A percentile compares a stretch with the other conserved stretches of the same genome.
Evolutionary conservation across 1,140 invertebrate genomes (phyloP).

Genomic region (Bombus haemorrhoidalis): DNA sequence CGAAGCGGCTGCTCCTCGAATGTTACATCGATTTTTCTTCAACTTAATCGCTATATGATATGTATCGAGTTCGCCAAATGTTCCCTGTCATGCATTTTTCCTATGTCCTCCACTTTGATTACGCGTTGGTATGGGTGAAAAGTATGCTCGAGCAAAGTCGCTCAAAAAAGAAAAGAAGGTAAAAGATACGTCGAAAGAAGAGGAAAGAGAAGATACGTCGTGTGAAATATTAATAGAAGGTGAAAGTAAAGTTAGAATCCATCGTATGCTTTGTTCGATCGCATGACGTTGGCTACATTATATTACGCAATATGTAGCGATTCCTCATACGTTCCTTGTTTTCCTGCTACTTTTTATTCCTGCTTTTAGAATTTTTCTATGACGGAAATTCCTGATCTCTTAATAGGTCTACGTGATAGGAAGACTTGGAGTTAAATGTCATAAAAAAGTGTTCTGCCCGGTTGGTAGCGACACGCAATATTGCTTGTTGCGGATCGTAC

Average conservation of each 20-base stretch:
- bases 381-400: background rate
- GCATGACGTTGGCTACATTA: background rate
- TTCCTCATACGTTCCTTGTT: background rate
- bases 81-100: background rate
- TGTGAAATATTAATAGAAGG: background rate
- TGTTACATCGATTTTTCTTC: slow-evolving; percentile 31
- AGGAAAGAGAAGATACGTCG: background rate
- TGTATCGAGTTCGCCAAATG: slow-evolving; percentile 35
- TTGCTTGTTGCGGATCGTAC: background rate
- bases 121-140: slow-evolving; percentile 7
- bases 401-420: background rate
- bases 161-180: background rate
- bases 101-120: background rate
- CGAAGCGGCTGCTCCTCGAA: slow-evolving; percentile 13
- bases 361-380: no score
- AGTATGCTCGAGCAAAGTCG: slow-evolving; percentile 33
- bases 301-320: background rate
- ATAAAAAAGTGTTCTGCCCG: background rate
- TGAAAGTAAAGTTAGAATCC: background rate
- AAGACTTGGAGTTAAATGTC: slow-evolving; percentile 37
- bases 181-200: no score
- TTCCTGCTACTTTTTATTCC: background rate
- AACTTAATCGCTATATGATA: slow-evolving; percentile 53
- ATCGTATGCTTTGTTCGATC: background rate
- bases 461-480: background rate